Conservation (phyloP, 2,113 vertebrate genomes). For the Ranitomeya imitator region DNA sequence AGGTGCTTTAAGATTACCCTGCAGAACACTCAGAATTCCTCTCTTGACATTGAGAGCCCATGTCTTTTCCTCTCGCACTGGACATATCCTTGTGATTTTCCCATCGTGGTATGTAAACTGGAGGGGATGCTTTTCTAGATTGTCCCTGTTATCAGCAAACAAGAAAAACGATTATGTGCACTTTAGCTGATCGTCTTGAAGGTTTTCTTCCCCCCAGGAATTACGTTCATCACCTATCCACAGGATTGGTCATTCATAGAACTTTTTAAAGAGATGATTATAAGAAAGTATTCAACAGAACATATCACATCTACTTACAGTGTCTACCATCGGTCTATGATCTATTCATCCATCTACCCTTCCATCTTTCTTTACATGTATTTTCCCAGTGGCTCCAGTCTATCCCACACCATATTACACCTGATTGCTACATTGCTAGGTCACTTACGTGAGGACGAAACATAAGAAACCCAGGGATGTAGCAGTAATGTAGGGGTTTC, state of each 20-base stretch:
- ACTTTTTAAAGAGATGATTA: background rate
- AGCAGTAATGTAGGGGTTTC: background rate
- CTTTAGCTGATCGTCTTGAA: background rate
- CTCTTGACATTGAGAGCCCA: conserved; percentile 87
- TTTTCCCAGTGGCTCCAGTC: too few species aligned
- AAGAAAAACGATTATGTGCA: background rate
- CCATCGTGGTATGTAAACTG: conserved; percentile 78
- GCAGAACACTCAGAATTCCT: conserved; percentile 83
- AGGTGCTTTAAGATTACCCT: conserved; percentile 66
- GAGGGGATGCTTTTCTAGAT: conserved; percentile 77
- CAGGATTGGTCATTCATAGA: too few species aligned
- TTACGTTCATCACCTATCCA: too few species aligned
- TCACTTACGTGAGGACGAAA: background rate
- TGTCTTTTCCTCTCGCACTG: conserved; percentile 73
- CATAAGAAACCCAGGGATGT: background rate
- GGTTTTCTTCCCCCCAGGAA: too few species aligned
- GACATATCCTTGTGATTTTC: conserved; percentile 80
- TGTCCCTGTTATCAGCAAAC: conserved; percentile 68
- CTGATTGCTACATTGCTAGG: too few species aligned
- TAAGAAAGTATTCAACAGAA: background rate
- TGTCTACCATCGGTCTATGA: background rate
- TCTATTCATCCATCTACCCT: background rate
- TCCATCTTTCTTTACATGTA: background rate
- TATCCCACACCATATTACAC: too few species aligned
- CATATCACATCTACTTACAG: background rate